phyloP scores from a whole-genome alignment of 2,888 invertebrate species.

The Sialis lutaria region DNA sequence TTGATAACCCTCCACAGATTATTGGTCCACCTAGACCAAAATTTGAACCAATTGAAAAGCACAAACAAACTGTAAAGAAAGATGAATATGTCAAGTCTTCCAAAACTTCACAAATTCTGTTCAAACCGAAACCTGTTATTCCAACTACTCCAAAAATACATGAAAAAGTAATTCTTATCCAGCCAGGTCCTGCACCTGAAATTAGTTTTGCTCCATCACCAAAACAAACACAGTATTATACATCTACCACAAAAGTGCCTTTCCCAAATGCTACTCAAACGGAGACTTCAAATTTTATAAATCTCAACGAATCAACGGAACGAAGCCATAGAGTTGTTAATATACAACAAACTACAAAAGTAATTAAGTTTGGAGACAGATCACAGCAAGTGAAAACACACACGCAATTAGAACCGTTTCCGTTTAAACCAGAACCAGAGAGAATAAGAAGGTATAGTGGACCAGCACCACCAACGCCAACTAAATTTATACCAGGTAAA shows the following conservation, averaged over 20 bases:
- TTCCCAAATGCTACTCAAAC: conserved; percentile 43
- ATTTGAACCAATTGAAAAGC: conserved; percentile 37
- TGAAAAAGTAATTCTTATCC: conserved; percentile 23
- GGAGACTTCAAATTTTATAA: conserved; percentile 49
- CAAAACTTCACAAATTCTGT: conserved; percentile 24
- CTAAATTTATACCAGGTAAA: conserved; percentile 37
- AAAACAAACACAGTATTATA: conserved; percentile 32
- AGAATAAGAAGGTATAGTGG: conserved; percentile 20
- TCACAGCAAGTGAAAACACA: conserved; percentile 19
- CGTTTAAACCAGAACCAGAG: conserved; percentile 27
- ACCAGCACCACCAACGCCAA: conserved; percentile 37
- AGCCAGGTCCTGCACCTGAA: conserved; percentile 39
- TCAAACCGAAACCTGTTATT: conserved; percentile 31
- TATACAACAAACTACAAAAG: conserved; percentile 48
- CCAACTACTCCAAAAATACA: conserved; percentile 20
- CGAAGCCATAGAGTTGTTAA: conserved; percentile 44
- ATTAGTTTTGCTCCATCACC: conserved; percentile 35
- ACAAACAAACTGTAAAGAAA: conserved; percentile 17
- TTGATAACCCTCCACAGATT: conserved; percentile 30
- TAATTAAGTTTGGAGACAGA: conserved; percentile 43
- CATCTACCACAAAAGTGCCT: conserved; percentile 35
- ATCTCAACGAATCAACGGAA: conserved; percentile 51
- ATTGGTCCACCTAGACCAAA: conserved; percentile 31
- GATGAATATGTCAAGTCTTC: conserved; percentile 24
- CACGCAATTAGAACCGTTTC: conserved; percentile 26